Base-by-base conservation (phyloP, 2,113 vertebrate species). In the Hippocampus guttulatus region DNA sequence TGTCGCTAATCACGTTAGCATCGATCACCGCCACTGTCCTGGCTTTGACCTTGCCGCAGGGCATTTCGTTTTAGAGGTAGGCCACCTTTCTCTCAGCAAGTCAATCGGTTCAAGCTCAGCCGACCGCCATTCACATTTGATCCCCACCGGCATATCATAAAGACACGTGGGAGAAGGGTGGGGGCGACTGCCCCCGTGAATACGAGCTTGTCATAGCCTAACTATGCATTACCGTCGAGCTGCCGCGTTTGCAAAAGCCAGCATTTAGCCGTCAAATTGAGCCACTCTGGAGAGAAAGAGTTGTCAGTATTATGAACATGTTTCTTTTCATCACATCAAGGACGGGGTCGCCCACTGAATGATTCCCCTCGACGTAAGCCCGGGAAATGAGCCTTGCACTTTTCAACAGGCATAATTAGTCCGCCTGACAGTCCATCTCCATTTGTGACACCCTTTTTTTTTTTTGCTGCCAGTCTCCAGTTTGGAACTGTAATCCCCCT, bases 341-440 rank as follows among this genome's bases (percentile, higher is more conserved):
- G 82, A 85, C 82, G 87, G 89, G 90, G 91, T 90, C 86, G 84
- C 74, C 58, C 76, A 79, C 86, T 81, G 88, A 90, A 86, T 14
- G 85, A 89, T 87, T 87, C 86, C 88, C 80, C 84, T 76, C 74
- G 81, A 91, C 84, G 63, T 86, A 85, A 90, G 82, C 85, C 81
- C 23, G 74, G 78, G 85, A 91, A 90, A 92, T 89, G 88, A 90
- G 88, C 83, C 83, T 80, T 72, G 83, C 81, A 79, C 85, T 89
- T 91, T 89, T 89, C 87, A 87, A 68, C 68, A 21, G 69, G 75
- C 84, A 89, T 92, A 92, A 92, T 92, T 92, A 92, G 81, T 78
- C 69, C 40, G 76, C 77, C 84, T 89, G 87, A 88, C 88, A 88
- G 90, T 76, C 80, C 76, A 88, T 87, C 85, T 85, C 82, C 69